phyloP scores from a whole-genome alignment of 2,113 vertebrate genomes.

The Myxocyprinus asiaticus region DNA sequence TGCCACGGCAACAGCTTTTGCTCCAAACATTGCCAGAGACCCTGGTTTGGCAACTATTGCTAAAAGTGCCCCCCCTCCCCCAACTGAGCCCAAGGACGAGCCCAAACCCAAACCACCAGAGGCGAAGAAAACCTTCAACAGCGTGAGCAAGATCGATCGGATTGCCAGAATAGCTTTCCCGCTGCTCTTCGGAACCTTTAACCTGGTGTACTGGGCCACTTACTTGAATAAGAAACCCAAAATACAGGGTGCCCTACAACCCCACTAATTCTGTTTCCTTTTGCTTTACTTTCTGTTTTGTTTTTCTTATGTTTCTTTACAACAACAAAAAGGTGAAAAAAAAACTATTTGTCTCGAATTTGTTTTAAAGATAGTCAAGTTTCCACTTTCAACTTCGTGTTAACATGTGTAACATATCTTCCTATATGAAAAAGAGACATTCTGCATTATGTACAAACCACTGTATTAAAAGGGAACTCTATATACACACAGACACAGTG shows the following conservation, averaged over 20 bases:
- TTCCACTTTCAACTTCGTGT: slow-evolving; percentile 83
- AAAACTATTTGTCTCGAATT: background rate
- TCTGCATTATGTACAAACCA: background rate
- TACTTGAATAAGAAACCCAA: slow-evolving; percentile 98
- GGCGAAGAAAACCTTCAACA: slow-evolving; percentile 99
- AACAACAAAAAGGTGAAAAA: slow-evolving; percentile 48
- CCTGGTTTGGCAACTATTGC: slow-evolving; percentile 98
- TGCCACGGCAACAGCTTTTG: slow-evolving; percentile 92
- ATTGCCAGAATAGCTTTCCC: slow-evolving; percentile 99
- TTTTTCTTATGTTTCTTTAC: slow-evolving; percentile 67
- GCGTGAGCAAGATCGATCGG: slow-evolving; percentile 99
- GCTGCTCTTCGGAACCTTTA: slow-evolving; percentile 97
- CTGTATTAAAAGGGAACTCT: slow-evolving; percentile 50
- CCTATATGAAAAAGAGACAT: slow-evolving; percentile 62
- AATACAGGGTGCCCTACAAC: slow-evolving; percentile 84
- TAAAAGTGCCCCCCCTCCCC: slow-evolving; percentile 91
- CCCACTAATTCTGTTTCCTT: slow-evolving; percentile 77
- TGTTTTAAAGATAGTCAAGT: slow-evolving; percentile 75
- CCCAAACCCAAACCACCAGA: slow-evolving; percentile 95
- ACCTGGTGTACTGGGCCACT: slow-evolving; percentile 98
- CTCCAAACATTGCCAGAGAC: slow-evolving; percentile 96
- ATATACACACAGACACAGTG: slow-evolving; percentile 29
- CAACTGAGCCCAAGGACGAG: slow-evolving; percentile 95
- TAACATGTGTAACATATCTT: slow-evolving; percentile 84
- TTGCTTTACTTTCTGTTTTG: slow-evolving; percentile 12